These are phyloP conservation scores for Syrrhaptes paradoxus DNA, from an alignment of 2,113 vertebrate genomes.

Conservation along the genomic window DNA sequence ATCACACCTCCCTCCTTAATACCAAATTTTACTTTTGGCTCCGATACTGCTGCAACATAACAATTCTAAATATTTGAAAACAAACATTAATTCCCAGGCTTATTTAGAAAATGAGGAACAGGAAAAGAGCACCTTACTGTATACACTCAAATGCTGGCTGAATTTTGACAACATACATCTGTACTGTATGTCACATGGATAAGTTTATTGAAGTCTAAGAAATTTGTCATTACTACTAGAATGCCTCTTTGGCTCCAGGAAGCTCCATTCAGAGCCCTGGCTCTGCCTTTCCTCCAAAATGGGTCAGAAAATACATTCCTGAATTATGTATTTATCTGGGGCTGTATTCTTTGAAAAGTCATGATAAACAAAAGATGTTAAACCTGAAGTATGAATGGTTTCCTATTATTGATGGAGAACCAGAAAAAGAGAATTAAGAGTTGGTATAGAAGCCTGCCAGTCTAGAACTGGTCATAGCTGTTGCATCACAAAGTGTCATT, in stretches of 20 bases:
- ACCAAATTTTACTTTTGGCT: rapidly evolving
- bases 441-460: not conserved
- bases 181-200: not conserved
- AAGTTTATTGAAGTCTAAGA: not conserved
- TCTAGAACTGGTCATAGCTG: not conserved
- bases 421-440: not conserved
- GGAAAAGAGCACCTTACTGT: not conserved
- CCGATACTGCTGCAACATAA: not conserved
- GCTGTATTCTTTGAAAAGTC: not conserved
- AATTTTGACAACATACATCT: not conserved
- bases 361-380: not conserved
- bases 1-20: not conserved
- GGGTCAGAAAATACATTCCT: not conserved
- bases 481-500: not conserved
- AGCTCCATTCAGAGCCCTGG: not conserved
- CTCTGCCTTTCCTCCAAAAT: not conserved
- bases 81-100: not conserved
- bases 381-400: not conserved
- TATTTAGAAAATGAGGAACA: not conserved
- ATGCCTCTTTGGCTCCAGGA: not conserved
- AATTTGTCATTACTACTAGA: too few species aligned
- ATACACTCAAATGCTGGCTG: not conserved
- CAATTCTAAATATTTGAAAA: not conserved
- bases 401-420: not conserved
- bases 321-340: not conserved